Base-by-base conservation (phyloP, 2,113 vertebrate species). In the Varanus komodoensis region DNA sequence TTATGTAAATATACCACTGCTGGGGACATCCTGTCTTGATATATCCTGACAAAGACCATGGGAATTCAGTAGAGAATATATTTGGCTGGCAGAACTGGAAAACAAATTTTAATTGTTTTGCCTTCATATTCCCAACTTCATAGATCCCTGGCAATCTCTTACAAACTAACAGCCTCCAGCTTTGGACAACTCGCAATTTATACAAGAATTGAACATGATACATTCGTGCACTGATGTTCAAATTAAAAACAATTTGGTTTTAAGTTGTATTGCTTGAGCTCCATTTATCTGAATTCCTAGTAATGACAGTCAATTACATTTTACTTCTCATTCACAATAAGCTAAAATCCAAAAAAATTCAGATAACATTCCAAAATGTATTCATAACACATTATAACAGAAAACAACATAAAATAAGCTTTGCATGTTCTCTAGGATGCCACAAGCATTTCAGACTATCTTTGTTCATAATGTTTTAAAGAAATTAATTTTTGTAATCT, bases 401-500 rank as follows among this genome's bases (percentile, higher is more conserved):
- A 93, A 92, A 86, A 90, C 78, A 94, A 88, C 92, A 89, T 93
- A 93, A 93, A 95, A 90, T n/a, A 93, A 92, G 91, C 92, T 91
- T 89, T 85, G 89, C 86, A 92, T 94, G 94, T 86, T 90, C 73
- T 69, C n/a, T 80, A 64, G 84, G 88, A 93, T 95, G 95, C 84
- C 95, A 94, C 92, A 96, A 93, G 82, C 27, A 95, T 89, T 94
- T 92, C 89, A 91, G 92, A 96, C 91, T 93, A 95, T 94, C 95
- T 96, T 96, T 93, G 94, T 91, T 96, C 93, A 94, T 0, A 17
- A 94, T 88, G 50, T 90, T 90, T 92, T 92, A 94, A 95, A 83
- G 86, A 94, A 97, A 96, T 94, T 94, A 93, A 95, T 95, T 96
- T 96, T 96, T 95, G 95, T 94, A 95, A 95, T 84, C 77, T 87